phyloP scores from a whole-genome alignment of 2,113 vertebrate genomes.

The Parotia lawesii region DNA sequence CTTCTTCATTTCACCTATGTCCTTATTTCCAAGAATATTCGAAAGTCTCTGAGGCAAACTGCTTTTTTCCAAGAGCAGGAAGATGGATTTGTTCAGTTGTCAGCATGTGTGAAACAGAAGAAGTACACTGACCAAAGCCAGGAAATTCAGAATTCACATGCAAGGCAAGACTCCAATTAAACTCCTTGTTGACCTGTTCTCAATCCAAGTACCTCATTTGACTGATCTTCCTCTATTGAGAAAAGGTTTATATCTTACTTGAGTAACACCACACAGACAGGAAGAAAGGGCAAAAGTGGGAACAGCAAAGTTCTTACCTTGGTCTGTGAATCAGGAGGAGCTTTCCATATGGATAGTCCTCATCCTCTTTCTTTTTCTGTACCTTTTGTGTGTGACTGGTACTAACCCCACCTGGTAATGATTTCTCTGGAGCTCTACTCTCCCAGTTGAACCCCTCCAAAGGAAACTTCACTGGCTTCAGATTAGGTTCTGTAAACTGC shows the following conservation, averaged over 20 bases:
- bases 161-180: background rate
- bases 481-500: background rate
- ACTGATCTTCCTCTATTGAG: background rate
- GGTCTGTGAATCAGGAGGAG: background rate
- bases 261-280: background rate
- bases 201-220: background rate
- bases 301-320: background rate
- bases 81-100: background rate
- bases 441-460: background rate
- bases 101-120: background rate
- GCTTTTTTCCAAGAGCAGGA: background rate
- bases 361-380: background rate
- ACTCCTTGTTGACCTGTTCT: background rate
- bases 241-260: background rate
- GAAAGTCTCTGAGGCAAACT: background rate
- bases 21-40: background rate
- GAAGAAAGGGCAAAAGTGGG: background rate
- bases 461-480: background rate
- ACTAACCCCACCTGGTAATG: background rate
- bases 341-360: rapidly evolving
- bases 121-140: background rate
- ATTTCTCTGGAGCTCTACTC: background rate
- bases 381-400: background rate
- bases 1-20: background rate
- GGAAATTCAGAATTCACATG: background rate